Evolutionary conservation across 2,113 vertebrate species (phyloP), one percentile per base, ranked within the genome.

Genomic region (Centropus unirufus): DNA sequence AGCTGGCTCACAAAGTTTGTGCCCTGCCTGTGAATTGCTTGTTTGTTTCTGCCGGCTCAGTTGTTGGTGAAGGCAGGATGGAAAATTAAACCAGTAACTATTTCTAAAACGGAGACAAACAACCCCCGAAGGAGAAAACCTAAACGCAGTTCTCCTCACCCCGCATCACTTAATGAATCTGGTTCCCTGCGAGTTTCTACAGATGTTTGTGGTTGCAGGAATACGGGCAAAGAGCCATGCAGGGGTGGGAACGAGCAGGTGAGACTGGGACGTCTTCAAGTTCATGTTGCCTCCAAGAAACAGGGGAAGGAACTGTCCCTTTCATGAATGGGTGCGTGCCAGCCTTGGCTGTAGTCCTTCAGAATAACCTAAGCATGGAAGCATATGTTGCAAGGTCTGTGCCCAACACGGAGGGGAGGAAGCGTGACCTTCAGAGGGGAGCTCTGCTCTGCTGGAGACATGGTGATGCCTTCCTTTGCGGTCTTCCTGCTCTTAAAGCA

Each of bases 371-470:
- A 67, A 77, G 72, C 80, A 74, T 83, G 0, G 3, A 81, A 87
- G 72, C 86, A 54, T 94, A 80, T 87, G 83, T 70, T 93, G 52
- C 61, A 59, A 51, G 61, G 83, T 89, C 76, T 90, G 59, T 94
- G 86, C 83, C 92, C 74, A 61, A 30, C 49, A 57, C 78, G 75
- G 57, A 92, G 64, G 47, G 90, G 32, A 59, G 64, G 63, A 77
- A 40, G 21, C 42, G 12, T 58, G 95, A 95, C 90, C 92, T 96
- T 93, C 90, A 85, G 49, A 85, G 40, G 34, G 78, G 40, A 92
- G 78, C 85, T 96, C 84, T 93, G 74, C 92, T 92, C 81, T 91
- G 88, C 87, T 90, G 82, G 93, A 87, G 84, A 57, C 58, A 20
- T 5, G 1, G 58, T 10, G 57, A 82, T 93, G 67, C 84, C 49